These are phyloP conservation scores for Baronia brevicornis DNA, from an alignment of 2,888 invertebrate genomes.

Conservation along the genomic window DNA sequence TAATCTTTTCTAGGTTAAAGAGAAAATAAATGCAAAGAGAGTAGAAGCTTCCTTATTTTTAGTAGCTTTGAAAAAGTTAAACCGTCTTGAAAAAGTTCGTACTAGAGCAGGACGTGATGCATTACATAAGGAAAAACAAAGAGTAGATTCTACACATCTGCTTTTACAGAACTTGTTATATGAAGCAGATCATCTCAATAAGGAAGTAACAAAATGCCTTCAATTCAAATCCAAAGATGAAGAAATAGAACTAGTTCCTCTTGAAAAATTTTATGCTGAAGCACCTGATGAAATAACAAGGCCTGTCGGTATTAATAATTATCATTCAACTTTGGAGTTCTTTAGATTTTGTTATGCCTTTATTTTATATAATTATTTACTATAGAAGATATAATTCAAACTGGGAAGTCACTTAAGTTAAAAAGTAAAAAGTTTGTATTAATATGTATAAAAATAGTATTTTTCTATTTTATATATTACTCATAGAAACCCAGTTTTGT, in stretches of 20 bases:
- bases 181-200: slow-evolving; percentile 94
- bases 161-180: slow-evolving; percentile 95
- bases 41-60: slow-evolving; percentile 85
- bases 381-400: too few relatives aligned
- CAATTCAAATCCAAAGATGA: slow-evolving; percentile 97
- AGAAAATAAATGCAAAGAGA: slow-evolving; percentile 79
- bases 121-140: slow-evolving; percentile 87
- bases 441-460: too few relatives aligned
- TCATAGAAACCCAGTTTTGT: too few relatives aligned
- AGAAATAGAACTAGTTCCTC: slow-evolving; percentile 89
- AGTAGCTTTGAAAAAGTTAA: slow-evolving; percentile 91
- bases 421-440: too few relatives aligned
- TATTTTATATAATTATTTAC: too few relatives aligned
- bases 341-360: too few relatives aligned
- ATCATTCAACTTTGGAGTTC: too few relatives aligned
- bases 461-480: too few relatives aligned
- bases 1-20: slow-evolving; percentile 62
- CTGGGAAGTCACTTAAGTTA: too few relatives aligned
- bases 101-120: slow-evolving; percentile 88
- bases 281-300: slow-evolving; percentile 83
- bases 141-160: slow-evolving; percentile 92
- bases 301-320: slow-evolving; percentile 75
- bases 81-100: slow-evolving; percentile 91
- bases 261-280: slow-evolving; percentile 87
- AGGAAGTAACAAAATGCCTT: slow-evolving; percentile 95